Evolutionary conservation across 1,140 invertebrate species (phyloP), one percentile per base, ranked within the genome.

Genomic region (Cotesia chilonis): DNA sequence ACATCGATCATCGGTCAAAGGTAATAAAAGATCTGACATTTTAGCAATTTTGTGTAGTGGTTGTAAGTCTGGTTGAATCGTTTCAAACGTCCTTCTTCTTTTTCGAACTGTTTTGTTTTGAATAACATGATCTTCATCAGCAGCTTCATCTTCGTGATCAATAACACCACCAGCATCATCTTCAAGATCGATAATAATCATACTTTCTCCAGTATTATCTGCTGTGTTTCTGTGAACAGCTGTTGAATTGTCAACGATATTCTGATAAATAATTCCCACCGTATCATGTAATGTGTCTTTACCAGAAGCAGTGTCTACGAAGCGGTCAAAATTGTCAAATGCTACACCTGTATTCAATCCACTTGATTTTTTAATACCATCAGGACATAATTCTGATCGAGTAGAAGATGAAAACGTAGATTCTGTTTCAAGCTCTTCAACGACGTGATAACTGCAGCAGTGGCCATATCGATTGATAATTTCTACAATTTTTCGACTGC

Each of bases 291-390:
- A 9, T 14, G 70, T 71, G 52, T 71, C 60, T 41, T 71, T 71
- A n/a, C 41, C 70, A 37, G 12, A 55, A 38, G 14, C 10, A 6
- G 61, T 71, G 5, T 71, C 70, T 3, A 64, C 70, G 14, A 71
- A 64, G 41, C 79, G 65, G 73, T 84, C 80, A 63, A 77, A 84
- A 77, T 83, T 83, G 68, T 82, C 82, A 68, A 76, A 85, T 35
- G 78, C 79, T 20, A 82, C 67, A 61, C 71, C 74, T 67, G 79
- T 83, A 47, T 57, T 74, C 10, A 81, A 68, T 52, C 77, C 54
- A 36, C 70, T 59, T 36, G 37, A 17, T 70, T 68, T 70, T 66
- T 65, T 28, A 36, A 82, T 70, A 47, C 38, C 75, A 75, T 74
- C 71, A 36, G 82, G 79, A 38, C 68, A 75, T 63, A 83, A 20